These are phyloP conservation scores for Temnothorax longispinosus DNA, from an alignment of 1,140 invertebrate species.

Conservation along the genomic window DNA sequence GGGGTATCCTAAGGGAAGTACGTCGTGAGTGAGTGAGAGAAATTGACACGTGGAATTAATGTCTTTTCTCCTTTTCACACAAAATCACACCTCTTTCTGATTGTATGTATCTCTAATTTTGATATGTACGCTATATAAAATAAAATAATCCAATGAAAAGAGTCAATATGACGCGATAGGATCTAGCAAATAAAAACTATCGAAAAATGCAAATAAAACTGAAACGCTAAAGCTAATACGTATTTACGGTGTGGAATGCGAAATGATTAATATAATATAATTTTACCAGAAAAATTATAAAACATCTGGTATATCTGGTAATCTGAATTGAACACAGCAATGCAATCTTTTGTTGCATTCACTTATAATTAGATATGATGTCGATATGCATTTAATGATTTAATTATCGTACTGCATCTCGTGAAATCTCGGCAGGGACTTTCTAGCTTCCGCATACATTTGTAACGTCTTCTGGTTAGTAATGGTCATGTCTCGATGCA, in stretches of 20 bases:
- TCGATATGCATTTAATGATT: slow-evolving; percentile 15
- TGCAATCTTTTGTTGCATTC: neutral
- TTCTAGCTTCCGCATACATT: neutral
- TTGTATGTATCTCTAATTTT: neutral
- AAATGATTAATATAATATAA: neutral
- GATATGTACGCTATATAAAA: neutral
- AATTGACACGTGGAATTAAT: slow-evolving; percentile 16
- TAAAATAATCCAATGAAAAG: neutral
- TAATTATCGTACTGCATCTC: neutral
- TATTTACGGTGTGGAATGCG: neutral
- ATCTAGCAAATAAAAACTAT: neutral
- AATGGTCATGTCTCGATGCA: slow-evolving; percentile 8
- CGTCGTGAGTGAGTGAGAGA: neutral
- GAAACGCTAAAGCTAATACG: neutral
- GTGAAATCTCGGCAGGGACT: neutral
- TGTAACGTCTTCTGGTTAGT: neutral
- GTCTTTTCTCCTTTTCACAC: neutral
- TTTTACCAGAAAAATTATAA: neutral
- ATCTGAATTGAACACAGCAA: neutral
- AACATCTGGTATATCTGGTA: neutral
- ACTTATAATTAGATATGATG: neutral
- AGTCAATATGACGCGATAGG: neutral
- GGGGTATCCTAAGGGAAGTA: slow-evolving; percentile 9
- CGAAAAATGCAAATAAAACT: neutral
- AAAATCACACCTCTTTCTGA: neutral